phyloP scores from a whole-genome alignment of 2,888 invertebrate species.

The Diaperis boleti region DNA sequence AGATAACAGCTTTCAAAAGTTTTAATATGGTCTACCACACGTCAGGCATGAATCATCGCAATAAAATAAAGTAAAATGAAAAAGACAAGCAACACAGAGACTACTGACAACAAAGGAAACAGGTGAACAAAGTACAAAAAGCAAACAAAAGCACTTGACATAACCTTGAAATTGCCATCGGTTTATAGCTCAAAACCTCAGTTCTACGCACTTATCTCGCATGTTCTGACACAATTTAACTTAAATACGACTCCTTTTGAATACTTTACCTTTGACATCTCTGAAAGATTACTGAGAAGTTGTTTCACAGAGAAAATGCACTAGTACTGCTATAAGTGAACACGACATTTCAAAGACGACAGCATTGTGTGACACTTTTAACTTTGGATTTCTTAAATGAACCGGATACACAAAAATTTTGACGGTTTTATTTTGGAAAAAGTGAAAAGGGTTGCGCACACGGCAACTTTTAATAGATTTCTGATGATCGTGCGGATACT shows the following conservation, averaged over 20 bases:
- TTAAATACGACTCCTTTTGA: conserved; percentile 5
- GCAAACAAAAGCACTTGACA: conserved; percentile 33
- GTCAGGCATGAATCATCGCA: not conserved
- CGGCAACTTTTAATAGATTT: conserved; percentile 43
- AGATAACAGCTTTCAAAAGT: not conserved
- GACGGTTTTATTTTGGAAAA: conserved; percentile 21
- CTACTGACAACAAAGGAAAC: conserved; percentile 12
- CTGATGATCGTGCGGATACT: conserved; percentile 31
- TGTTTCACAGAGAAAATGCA: conserved; percentile 2
- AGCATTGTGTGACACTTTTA: conserved; percentile 22
- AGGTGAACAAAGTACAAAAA: conserved; percentile 27
- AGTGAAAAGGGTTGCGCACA: conserved; percentile 44
- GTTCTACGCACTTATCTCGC: not conserved
- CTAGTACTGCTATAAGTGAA: conserved; percentile 28
- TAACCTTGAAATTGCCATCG: conserved; percentile 31
- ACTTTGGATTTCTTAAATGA: not conserved
- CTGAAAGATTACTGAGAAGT: conserved; percentile 11
- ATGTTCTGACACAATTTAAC: not conserved
- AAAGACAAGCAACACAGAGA: not conserved
- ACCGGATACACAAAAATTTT: conserved; percentile 15
- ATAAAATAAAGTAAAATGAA: conserved; percentile 9
- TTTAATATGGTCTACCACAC: not conserved
- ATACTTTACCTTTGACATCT: conserved; percentile 37
- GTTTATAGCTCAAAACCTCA: not conserved
- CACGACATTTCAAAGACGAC: conserved; percentile 25